Base-by-base conservation (phyloP, 2,797 vertebrate genomes). In the Scarus forsteni region DNA sequence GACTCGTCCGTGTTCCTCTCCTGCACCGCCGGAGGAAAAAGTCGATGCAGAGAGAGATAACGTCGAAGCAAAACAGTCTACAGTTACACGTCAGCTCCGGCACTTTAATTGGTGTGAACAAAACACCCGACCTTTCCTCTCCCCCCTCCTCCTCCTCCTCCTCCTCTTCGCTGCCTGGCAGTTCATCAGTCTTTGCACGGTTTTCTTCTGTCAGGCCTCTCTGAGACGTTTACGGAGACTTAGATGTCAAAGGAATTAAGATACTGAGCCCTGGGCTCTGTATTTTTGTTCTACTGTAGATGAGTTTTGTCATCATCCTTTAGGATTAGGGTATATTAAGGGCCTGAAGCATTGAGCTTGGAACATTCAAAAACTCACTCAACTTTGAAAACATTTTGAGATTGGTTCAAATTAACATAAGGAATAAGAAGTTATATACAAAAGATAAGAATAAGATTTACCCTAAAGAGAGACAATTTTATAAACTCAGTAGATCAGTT, bases 101-200 rank as follows among this genome's bases (percentile, higher is more conserved):
- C 61, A 38, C 34, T 78, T 81, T 80, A 85, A 85, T 74, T 81
- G 66, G 59, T 60, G 53, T 76, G 60, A 81, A 68, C 45, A 46
- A 61, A 60, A 15, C 57, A 52, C 8, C 48, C 19, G 18, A 1
- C 44, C 9, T 27, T 27, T 27, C 27, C 62, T 55, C 45, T 54
- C 50, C 52, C 18, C 39, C 13, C 15, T 45, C 52, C n/a, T 60
- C 10, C 51, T 27, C 27, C 62, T 55, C 45, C 38, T 27, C 52
- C 18, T 36, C 13, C 15, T 45, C 55, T 14, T 60, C 9, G 51
- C 51, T 19, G 35, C 43, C 54, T 38, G 51, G 43, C 62, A 27
- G 46, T 65, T 62, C 40, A 11, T 61, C 19, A 39, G 16, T 42
- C 45, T 64, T 58, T 57, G 44, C 62, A 64, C 27, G 43, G 16